Percentiles rank a stretch among this genome's conserved stretches.
These are phyloP conservation scores for Trachemys scripta DNA, from an alignment of 2,113 vertebrate species.

Conservation along the genomic window DNA sequence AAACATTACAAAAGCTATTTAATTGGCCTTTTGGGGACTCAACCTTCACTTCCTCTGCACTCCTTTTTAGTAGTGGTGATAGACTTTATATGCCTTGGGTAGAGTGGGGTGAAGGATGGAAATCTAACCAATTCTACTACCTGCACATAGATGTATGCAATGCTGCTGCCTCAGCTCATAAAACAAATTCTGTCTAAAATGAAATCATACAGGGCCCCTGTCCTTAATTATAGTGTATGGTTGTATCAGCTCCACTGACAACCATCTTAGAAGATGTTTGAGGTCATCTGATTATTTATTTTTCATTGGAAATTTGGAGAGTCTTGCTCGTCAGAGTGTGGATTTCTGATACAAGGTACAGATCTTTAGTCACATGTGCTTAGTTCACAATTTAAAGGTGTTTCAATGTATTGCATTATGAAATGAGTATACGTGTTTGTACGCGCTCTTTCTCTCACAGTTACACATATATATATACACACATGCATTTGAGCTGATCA, in stretches of 20 bases:
- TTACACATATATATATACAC: neutral
- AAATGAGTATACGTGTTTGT: neutral
- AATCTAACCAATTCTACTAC: accelerated
- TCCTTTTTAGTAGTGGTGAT: accelerated
- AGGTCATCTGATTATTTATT: neutral
- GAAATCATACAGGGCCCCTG: neutral
- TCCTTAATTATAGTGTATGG: neutral
- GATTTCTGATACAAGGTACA: neutral
- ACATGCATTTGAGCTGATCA: neutral
- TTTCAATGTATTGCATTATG: neutral
- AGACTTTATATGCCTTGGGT: accelerated
- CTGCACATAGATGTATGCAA: neutral
- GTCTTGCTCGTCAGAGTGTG: neutral
- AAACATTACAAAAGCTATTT: neutral
- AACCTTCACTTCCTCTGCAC: accelerated
- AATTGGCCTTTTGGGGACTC: neutral
- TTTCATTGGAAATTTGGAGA: neutral
- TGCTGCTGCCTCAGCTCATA: neutral
- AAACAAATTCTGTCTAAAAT: neutral
- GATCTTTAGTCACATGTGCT: neutral
- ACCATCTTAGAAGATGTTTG: neutral
- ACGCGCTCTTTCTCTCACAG: neutral
- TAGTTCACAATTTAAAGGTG: neutral
- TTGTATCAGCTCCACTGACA: neutral
- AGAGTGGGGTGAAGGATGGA: neutral